A percentile compares a stretch with the other conserved stretches of the same genome.
These are phyloP conservation scores for Akabosia matsudoensis DNA, from an alignment of 1,140 invertebrate species.

Conservation along the genomic window DNA sequence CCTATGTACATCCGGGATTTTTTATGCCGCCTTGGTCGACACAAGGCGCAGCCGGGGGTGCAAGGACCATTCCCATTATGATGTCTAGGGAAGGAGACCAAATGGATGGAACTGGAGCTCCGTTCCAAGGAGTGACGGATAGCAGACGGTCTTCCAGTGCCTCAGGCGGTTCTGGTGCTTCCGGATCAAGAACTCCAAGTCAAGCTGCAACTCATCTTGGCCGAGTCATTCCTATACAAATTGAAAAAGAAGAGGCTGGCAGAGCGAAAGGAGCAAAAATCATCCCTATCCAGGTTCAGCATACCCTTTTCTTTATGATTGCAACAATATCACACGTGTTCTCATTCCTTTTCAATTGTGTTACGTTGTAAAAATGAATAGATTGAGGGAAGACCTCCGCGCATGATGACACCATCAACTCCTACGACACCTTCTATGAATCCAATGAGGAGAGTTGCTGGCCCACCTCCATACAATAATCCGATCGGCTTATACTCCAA, in stretches of 20 bases:
- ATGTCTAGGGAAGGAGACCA: constrained; percentile 43
- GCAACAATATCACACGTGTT: too few relatives aligned
- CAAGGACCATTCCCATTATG: constrained; percentile 47
- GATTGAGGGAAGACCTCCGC: constrained; percentile 24
- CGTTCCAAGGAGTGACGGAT: not conserved
- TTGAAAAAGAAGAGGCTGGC: constrained; percentile 29
- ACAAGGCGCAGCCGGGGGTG: not conserved
- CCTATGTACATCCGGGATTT: constrained; percentile 20
- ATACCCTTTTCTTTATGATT: too few relatives aligned
- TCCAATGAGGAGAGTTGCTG: constrained; percentile 47
- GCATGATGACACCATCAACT: constrained; percentile 16
- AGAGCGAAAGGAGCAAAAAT: constrained; percentile 7
- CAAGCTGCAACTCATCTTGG: constrained; percentile 30
- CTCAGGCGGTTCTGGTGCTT: constrained; percentile 41
- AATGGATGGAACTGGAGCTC: not conserved
- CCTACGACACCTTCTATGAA: constrained; percentile 18
- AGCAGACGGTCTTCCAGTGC: constrained; percentile 28
- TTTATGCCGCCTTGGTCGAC: constrained; percentile 40
- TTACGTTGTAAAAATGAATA: constrained; percentile 21
- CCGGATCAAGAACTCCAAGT: constrained; percentile 30
- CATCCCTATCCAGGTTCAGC: constrained; percentile 45
- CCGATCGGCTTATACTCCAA: constrained; percentile 44
- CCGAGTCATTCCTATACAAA: constrained; percentile 47
- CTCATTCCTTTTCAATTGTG: too few relatives aligned
- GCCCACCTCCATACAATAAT: constrained; percentile 44